Percentiles rank a stretch among this genome's conserved stretches.
Evolutionary conservation across 2,888 invertebrate genomes (phyloP).

Genomic region (Eristalis pertinax): DNA sequence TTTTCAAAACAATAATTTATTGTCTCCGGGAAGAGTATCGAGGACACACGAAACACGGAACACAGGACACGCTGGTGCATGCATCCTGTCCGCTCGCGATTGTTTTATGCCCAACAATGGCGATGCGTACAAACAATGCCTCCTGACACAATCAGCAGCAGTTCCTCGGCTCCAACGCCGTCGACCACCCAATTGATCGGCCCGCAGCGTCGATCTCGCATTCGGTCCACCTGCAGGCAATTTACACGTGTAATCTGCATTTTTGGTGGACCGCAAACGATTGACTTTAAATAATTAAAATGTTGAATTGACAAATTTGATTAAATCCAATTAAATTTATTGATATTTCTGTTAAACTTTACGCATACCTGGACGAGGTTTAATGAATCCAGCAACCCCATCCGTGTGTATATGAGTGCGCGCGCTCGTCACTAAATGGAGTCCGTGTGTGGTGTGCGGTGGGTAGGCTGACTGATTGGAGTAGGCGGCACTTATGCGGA

Average conservation of each 20-base stretch:
- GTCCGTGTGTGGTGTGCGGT: conserved; percentile 16
- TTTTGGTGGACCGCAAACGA: conserved; percentile 75
- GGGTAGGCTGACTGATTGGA: conserved; percentile 44
- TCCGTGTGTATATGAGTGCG: conserved; percentile 14
- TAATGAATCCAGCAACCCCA: conserved; percentile 53
- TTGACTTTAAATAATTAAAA: conserved; percentile 79
- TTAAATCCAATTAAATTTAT: conserved; percentile 78
- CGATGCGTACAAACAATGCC: conserved; percentile 33
- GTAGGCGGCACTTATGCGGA: conserved; percentile 1
- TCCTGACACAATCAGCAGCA: conserved; percentile 46
- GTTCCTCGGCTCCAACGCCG: neutral
- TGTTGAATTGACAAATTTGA: conserved; percentile 78
- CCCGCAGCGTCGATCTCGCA: neutral
- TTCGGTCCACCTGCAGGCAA: conserved; percentile 62
- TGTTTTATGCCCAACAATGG: conserved; percentile 41
- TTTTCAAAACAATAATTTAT: conserved; percentile 75
- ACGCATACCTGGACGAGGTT: conserved; percentile 72
- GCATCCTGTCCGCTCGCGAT: conserved; percentile 27
- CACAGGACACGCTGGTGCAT: conserved; percentile 7
- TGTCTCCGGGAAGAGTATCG: conserved; percentile 52
- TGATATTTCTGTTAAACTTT: conserved; percentile 74
- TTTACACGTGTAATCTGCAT: conserved; percentile 74
- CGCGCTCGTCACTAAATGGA: conserved; percentile 10
- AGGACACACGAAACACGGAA: no score
- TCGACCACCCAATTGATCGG: neutral